A percentile compares a stretch with the other conserved stretches of the same genome.
Evolutionary conservation across 2,797 vertebrate genomes (phyloP).

Genomic region (Loris lydekkerianus): DNA sequence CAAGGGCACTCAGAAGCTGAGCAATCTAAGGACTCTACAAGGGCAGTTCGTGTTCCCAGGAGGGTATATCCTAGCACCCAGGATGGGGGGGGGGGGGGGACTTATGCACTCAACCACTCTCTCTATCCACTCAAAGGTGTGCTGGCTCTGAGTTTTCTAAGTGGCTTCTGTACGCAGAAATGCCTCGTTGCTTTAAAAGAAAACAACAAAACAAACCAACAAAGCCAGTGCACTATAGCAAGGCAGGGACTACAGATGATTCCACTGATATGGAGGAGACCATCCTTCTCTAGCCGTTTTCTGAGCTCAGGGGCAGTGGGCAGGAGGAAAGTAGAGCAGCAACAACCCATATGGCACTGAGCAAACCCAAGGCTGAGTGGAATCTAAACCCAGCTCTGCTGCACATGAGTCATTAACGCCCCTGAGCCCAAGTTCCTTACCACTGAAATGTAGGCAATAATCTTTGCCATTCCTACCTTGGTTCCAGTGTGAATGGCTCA

Average conservation of each 20-base stretch:
- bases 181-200: not conserved
- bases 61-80: not conserved
- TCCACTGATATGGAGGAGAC: no score
- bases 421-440: not conserved
- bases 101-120: not conserved
- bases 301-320: not conserved
- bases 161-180: not conserved
- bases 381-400: not conserved
- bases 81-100: no score
- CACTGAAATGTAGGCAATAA: not conserved
- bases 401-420: accelerated
- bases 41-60: not conserved
- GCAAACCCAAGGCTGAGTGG: not conserved
- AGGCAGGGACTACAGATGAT: not conserved
- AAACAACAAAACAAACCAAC: not conserved
- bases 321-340: not conserved
- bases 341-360: not conserved
- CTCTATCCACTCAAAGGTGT: not conserved
- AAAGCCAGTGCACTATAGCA: no score
- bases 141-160: not conserved
- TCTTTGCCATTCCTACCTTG: not conserved
- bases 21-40: not conserved
- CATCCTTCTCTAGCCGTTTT: not conserved
- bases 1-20: not conserved
- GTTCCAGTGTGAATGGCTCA: not conserved